phyloP scores from a whole-genome alignment of 2,888 invertebrate species.

The Polydrusus pterygomalis region DNA sequence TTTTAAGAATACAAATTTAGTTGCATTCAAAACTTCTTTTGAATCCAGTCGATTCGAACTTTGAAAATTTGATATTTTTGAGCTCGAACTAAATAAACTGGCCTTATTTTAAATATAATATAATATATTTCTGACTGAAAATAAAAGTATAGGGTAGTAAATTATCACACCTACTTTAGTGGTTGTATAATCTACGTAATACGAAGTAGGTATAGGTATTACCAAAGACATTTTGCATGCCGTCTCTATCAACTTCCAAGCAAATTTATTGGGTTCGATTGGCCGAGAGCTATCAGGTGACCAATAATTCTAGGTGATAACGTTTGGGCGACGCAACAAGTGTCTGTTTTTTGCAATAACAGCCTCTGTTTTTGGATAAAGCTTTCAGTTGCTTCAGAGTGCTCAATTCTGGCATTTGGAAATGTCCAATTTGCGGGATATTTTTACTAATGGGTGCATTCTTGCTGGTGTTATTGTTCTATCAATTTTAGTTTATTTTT shows the following conservation, averaged over 20 bases:
- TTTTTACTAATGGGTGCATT: conserved; percentile 38
- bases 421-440: conserved; percentile 50
- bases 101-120: too few species aligned
- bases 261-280: background rate
- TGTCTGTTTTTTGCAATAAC: conserved; percentile 25
- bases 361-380: conserved; percentile 21
- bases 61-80: too few species aligned
- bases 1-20: too few species aligned
- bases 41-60: too few species aligned
- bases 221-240: too few species aligned
- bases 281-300: background rate
- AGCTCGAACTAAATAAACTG: too few species aligned
- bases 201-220: too few species aligned
- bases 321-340: conserved; percentile 31
- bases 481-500: conserved; percentile 47
- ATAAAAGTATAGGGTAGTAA: too few species aligned
- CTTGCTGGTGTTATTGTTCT: conserved; percentile 33
- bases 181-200: too few species aligned
- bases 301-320: background rate
- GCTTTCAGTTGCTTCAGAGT: conserved; percentile 34
- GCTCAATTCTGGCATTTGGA: conserved; percentile 35
- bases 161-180: too few species aligned
- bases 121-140: too few species aligned
- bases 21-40: too few species aligned
- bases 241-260: background rate